Base-by-base conservation (phyloP, 1,140 invertebrate species). In the Asobara japonica region DNA sequence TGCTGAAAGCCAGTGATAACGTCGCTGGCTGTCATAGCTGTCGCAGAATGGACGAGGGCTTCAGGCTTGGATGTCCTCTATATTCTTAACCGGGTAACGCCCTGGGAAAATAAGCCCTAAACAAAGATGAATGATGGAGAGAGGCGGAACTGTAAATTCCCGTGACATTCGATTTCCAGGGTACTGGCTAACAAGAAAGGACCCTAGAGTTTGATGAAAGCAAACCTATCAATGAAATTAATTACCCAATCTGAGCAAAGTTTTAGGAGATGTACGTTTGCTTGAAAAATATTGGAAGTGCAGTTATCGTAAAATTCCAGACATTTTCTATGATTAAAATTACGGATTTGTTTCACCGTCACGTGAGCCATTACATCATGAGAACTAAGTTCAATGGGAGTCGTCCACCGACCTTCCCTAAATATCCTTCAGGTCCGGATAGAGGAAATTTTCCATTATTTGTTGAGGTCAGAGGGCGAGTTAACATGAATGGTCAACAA, bases 361-460 rank as follows among this genome's bases (percentile, higher is more conserved):
- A n/a, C n/a, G n/a, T n/a, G n/a, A n/a, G n/a, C n/a, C n/a, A n/a
- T n/a, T n/a, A n/a, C n/a, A n/a, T n/a, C n/a, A n/a, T n/a, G n/a
- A n/a, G n/a, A n/a, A n/a, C n/a, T n/a, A n/a, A n/a, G n/a, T n/a
- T n/a, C n/a, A n/a, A n/a, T n/a, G n/a, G n/a, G n/a, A n/a, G n/a
- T n/a, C n/a, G n/a, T n/a, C n/a, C n/a, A n/a, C n/a, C n/a, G n/a
- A n/a, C n/a, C n/a, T n/a, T n/a, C n/a, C n/a, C n/a, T n/a, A n/a
- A n/a, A n/a, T n/a, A n/a, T n/a, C n/a, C n/a, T n/a, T n/a, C n/a
- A n/a, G n/a, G n/a, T n/a, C n/a, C n/a, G n/a, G n/a, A n/a, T n/a
- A n/a, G n/a, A n/a, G n/a, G 10, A 36, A 69, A 69, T 69, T 73
- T 41, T 69, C 62, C 61, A 73, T 45, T 69, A 73, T 73, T 69